Percentiles rank a stretch among this genome's conserved stretches.
Evolutionary conservation across 1,140 invertebrate genomes (phyloP).

Genomic region (Vanessa atalanta): DNA sequence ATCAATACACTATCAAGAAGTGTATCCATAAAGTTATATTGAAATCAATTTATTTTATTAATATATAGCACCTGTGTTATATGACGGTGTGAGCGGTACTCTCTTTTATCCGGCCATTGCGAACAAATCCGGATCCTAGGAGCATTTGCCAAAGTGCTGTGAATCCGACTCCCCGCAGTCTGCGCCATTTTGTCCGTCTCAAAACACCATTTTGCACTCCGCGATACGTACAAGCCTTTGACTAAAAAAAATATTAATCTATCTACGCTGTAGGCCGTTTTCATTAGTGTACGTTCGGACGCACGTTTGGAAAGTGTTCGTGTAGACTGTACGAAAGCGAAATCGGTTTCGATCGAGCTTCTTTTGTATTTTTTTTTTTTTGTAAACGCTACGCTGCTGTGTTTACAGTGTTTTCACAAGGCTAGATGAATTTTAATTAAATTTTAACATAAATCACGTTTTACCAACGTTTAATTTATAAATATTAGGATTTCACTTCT

Average conservation of each 20-base stretch:
- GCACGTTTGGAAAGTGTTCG: background rate
- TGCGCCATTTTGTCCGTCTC: constrained; percentile 58
- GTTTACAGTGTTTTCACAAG: too few species aligned
- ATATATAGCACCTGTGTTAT: background rate
- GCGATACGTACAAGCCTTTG: constrained; percentile 51
- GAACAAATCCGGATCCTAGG: constrained; percentile 70
- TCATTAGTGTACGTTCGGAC: constrained; percentile 35
- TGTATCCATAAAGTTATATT: too few species aligned
- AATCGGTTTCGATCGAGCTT: constrained; percentile 27
- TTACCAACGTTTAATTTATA: too few species aligned
- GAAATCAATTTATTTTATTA: background rate
- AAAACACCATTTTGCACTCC: constrained; percentile 73
- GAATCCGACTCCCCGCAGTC: constrained; percentile 51
- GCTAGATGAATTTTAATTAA: too few species aligned
- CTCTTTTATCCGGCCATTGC: constrained; percentile 57
- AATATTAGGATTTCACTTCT: too few species aligned
- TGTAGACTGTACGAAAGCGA: constrained; percentile 13
- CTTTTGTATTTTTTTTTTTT: constrained; percentile 18
- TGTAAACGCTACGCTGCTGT: background rate
- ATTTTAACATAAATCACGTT: too few species aligned
- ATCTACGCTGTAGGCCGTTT: constrained; percentile 42
- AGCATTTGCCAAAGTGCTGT: constrained; percentile 69
- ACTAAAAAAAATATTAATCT: constrained; percentile 53
- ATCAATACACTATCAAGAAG: too few species aligned
- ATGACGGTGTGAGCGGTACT: constrained; percentile 28